Conservation (phyloP, 1,140 invertebrate genomes). For the Ctenoplectra terminalis region DNA sequence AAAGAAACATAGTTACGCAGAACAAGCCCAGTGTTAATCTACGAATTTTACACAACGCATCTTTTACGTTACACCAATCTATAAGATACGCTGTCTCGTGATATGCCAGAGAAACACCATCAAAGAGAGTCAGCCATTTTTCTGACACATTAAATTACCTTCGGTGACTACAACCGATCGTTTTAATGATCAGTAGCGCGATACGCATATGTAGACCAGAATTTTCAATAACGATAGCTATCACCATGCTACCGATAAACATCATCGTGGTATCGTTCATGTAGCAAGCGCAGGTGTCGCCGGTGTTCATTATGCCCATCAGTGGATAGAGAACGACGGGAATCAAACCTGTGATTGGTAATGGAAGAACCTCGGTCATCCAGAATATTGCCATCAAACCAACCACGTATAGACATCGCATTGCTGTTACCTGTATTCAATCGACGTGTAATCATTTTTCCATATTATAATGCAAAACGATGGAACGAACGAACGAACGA, state of each 20-base stretch:
- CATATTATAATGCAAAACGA: not conserved
- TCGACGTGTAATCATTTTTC: not conserved
- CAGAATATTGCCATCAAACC: slow-evolving; percentile 87
- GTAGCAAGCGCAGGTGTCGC: slow-evolving; percentile 83
- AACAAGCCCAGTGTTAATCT: slow-evolving; percentile 84
- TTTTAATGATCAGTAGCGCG: slow-evolving; percentile 85
- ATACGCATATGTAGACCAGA: slow-evolving; percentile 86
- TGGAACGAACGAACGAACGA: too few species aligned
- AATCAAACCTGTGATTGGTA: slow-evolving; percentile 86
- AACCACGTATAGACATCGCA: slow-evolving; percentile 84
- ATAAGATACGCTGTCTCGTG: too few species aligned
- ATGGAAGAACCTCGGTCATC: slow-evolving; percentile 87
- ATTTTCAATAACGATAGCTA: slow-evolving; percentile 87
- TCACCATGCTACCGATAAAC: slow-evolving; percentile 84
- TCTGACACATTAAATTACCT: slow-evolving; percentile 65
- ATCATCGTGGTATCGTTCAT: slow-evolving; percentile 88
- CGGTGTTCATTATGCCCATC: slow-evolving; percentile 84
- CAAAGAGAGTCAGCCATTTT: not conserved
- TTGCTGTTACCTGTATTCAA: slow-evolving; percentile 67
- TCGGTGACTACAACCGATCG: slow-evolving; percentile 84
- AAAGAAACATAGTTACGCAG: slow-evolving; percentile 85
- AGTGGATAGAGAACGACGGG: slow-evolving; percentile 86
- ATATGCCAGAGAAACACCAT: not conserved
- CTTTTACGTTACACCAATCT: not conserved
- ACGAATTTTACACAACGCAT: not conserved